These are phyloP conservation scores for Scaeva pyrastri DNA, from an alignment of 2,888 invertebrate species.

Conservation along the genomic window DNA sequence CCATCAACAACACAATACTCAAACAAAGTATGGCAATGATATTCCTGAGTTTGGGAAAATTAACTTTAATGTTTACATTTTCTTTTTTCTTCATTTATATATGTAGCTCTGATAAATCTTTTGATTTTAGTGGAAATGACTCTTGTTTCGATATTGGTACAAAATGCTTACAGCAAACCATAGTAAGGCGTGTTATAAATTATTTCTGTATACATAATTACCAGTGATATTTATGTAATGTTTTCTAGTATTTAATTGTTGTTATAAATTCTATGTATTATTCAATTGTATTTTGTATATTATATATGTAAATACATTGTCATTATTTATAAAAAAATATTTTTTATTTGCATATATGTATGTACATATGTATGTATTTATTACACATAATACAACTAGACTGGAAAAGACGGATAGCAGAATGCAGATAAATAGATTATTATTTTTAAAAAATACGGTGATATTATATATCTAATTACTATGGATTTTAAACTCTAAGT, in stretches of 20 bases:
- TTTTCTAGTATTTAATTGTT: background rate
- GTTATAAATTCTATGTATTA: background rate
- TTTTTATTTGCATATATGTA: background rate
- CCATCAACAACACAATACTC: constrained; percentile 82
- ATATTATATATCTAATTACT: no score
- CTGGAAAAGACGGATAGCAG: no score
- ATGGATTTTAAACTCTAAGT: no score
- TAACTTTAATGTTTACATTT: background rate
- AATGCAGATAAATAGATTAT: no score
- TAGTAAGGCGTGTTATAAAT: constrained; percentile 71
- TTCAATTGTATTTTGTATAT: background rate
- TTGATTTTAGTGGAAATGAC: constrained; percentile 82
- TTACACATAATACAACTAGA: no score
- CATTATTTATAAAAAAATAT: constrained; percentile 5
- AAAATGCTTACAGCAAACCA: constrained; percentile 81
- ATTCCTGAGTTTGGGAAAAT: background rate
- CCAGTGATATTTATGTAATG: constrained; percentile 8
- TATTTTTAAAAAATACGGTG: no score
- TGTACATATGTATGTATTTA: background rate
- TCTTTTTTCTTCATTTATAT: constrained; percentile 27
- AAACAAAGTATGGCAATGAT: constrained; percentile 80
- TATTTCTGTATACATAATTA: background rate
- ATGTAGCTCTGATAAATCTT: constrained; percentile 81
- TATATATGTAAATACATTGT: background rate
- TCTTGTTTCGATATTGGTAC: constrained; percentile 81